phyloP scores from a whole-genome alignment of 1,140 invertebrate genomes.

The Leptopilina clavipes region DNA sequence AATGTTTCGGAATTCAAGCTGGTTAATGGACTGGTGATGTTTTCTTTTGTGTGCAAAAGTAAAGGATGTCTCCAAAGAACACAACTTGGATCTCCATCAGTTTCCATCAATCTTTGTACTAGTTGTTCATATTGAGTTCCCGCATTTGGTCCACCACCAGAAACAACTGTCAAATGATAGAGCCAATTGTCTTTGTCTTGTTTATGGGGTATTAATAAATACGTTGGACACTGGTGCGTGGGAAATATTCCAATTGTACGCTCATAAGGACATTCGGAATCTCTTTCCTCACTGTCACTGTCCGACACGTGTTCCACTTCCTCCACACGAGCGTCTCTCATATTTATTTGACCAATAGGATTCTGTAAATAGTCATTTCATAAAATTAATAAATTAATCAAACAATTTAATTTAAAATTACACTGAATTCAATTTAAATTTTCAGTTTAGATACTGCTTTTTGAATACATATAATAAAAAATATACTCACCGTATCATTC shows the following conservation, averaged over 20 bases:
- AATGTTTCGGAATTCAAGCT: constrained; percentile 89
- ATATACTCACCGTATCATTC: constrained; percentile 86
- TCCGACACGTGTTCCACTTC: constrained; percentile 95
- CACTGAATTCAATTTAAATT: too few relatives aligned
- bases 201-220: constrained; percentile 91
- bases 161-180: constrained; percentile 95
- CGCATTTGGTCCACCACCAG: constrained; percentile 90
- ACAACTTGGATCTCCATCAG: constrained; percentile 94
- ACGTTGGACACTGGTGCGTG: constrained; percentile 92
- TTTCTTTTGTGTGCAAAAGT: constrained; percentile 92
- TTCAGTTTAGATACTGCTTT: too few relatives aligned
- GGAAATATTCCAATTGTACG: constrained; percentile 95
- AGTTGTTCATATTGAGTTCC: constrained; percentile 94
- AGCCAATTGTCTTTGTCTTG: constrained; percentile 95
- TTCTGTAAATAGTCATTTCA: constrained; percentile 77
- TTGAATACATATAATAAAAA: constrained; percentile 1
- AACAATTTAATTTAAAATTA: too few relatives aligned
- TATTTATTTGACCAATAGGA: constrained; percentile 95
- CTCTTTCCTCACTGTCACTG: constrained; percentile 91
- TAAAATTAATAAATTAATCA: not conserved
- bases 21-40: constrained; percentile 88
- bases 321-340: constrained; percentile 93
- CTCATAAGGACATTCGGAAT: constrained; percentile 81
- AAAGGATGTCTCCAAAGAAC: constrained; percentile 95
- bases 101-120: constrained; percentile 95